Conservation (phyloP, 2,113 vertebrate species). For the Aldabrachelys gigantea region DNA sequence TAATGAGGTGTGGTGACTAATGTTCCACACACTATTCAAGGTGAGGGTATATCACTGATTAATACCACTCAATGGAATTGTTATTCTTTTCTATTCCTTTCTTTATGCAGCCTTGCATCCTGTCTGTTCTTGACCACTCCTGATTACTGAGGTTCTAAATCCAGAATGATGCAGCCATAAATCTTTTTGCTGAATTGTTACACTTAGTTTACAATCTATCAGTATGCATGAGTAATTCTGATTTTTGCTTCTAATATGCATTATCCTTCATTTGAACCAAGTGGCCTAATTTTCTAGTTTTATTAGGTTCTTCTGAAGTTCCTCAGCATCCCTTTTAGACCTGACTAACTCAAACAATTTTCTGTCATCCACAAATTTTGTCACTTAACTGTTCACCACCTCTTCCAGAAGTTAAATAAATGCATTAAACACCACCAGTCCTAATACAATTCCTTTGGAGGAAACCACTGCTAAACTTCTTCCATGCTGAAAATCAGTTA, state of each 20-base stretch:
- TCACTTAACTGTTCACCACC: not conserved
- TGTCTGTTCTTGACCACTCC: not conserved
- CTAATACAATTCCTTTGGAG: not conserved
- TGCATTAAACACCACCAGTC: not conserved
- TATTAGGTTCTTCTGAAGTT: not conserved
- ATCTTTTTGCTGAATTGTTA: not conserved
- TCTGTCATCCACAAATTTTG: not conserved
- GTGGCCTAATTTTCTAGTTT: not conserved
- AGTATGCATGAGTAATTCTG: not conserved
- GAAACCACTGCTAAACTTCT: not conserved
- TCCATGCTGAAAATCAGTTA: not conserved
- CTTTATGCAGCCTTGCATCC: not conserved
- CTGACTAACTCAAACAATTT: not conserved
- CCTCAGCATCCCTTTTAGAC: not conserved
- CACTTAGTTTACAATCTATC: not conserved
- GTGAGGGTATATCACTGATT: not conserved
- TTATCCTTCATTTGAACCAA: not conserved
- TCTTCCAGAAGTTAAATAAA: constrained; percentile 1
- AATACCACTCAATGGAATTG: not conserved
- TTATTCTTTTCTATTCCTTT: not conserved
- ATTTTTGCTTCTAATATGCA: not conserved
- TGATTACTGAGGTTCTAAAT: not conserved
- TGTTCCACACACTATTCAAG: not conserved
- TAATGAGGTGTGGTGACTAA: not conserved
- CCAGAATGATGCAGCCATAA: not conserved